Evolutionary conservation across 2,888 invertebrate species (phyloP), one percentile per base, ranked within the genome.

Genomic region (Dolichopus griseipennis): DNA sequence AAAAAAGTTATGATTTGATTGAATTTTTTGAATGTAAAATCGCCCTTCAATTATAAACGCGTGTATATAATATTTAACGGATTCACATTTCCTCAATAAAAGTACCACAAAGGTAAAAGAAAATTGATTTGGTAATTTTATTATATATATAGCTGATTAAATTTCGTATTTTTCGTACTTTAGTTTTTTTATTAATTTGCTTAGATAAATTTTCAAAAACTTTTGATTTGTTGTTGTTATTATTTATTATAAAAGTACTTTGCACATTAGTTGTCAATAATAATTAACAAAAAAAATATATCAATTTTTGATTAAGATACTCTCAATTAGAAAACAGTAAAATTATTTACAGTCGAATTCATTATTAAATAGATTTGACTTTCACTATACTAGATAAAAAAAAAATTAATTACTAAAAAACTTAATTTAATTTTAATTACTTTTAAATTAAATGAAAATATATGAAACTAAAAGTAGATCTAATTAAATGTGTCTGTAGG

Each of bases 51-150:
- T 37, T 52, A 12, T 52, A n/a, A 18, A 52, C 52, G 52, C 52
- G 52, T 52, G 52, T 18, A 52, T 12, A 10, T 52, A 12, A 12
- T 18, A 12, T 18, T 52, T n/a, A 52, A 18, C 52, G 52, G 52
- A 52, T 52, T 52, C 18, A 12, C 15, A 52, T 52, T 52, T 52
- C 52, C n/a, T n/a, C 15, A 27, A 27, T 9, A n/a, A n/a, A n/a
- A n/a, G n/a, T n/a, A n/a, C n/a, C n/a, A n/a, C n/a, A n/a, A n/a
- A n/a, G n/a, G n/a, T 10, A 37, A 52, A 6, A 52, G 52, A n/a
- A 52, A 52, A 52, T 52, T 52, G 52, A 52, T 52, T 52, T 52
- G 52, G 52, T 52, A 52, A 52, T 52, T 41, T 52, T 52, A 37
- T 37, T 37, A 9, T 37, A 27, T 37, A 9, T 37, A 27, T 27